Percentiles rank a stretch among this genome's conserved stretches.
These are phyloP conservation scores for Albula glossodonta DNA, from an alignment of 2,113 vertebrate genomes.

Conservation along the genomic window DNA sequence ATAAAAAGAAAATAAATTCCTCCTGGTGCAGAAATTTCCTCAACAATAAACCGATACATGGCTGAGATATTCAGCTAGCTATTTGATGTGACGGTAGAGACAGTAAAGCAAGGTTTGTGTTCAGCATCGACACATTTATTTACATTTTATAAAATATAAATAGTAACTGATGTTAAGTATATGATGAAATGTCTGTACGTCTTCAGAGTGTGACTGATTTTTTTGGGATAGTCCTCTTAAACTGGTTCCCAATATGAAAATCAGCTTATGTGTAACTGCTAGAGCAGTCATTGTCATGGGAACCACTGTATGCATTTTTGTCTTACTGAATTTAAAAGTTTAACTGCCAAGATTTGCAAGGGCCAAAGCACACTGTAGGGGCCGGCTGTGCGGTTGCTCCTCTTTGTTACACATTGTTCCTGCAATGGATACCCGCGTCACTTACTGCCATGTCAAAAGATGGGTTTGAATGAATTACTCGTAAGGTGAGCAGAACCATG, in stretches of 20 bases:
- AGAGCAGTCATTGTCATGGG: background rate
- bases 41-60: no score
- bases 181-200: slow-evolving; percentile 23
- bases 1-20: no score
- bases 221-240: background rate
- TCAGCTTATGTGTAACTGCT: background rate
- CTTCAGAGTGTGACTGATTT: background rate
- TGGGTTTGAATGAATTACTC: no score
- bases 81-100: background rate
- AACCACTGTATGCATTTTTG: background rate
- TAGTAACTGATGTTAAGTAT: background rate
- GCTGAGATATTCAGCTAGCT: background rate
- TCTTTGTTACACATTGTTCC: no score
- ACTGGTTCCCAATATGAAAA: background rate
- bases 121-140: slow-evolving; percentile 40
- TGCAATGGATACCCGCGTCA: no score
- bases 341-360: background rate
- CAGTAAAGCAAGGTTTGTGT: slow-evolving; percentile 17
- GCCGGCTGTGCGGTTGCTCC: no score
- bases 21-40: no score
- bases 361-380: background rate
- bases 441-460: no score
- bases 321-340: background rate
- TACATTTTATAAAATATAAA: slow-evolving; percentile 23
- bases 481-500: no score